Percentiles rank a stretch among this genome's conserved stretches.
These are phyloP conservation scores for Drosophila anomelani DNA, from an alignment of 2,888 invertebrate species.

Conservation along the genomic window DNA sequence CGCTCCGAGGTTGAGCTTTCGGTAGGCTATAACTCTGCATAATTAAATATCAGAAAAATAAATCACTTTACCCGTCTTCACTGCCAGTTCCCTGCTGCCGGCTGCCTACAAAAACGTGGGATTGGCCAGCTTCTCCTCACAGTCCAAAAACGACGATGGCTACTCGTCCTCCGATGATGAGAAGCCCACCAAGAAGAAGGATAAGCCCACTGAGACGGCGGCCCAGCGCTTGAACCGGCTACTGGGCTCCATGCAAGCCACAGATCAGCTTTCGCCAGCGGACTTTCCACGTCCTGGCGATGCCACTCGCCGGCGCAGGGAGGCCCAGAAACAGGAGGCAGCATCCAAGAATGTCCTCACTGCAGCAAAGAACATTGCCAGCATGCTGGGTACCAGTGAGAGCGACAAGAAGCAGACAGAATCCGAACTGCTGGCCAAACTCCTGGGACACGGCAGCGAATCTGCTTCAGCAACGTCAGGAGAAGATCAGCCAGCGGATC, in stretches of 20 bases:
- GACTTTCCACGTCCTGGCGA: slow-evolving; percentile 80
- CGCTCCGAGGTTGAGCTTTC: slow-evolving; percentile 49
- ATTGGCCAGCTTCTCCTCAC: slow-evolving; percentile 54
- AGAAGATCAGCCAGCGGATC: slow-evolving; percentile 1
- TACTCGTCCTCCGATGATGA: slow-evolving; percentile 79
- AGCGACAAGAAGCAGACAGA: slow-evolving; percentile 88
- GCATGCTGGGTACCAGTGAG: slow-evolving; percentile 88
- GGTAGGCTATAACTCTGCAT: slow-evolving; percentile 26
- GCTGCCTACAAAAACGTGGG: slow-evolving; percentile 70
- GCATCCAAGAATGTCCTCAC: slow-evolving; percentile 74
- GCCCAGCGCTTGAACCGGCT: slow-evolving; percentile 81
- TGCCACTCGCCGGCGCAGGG: slow-evolving; percentile 64
- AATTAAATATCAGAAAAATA: background rate
- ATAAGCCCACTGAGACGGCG: slow-evolving; percentile 72
- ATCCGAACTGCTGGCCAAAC: slow-evolving; percentile 89
- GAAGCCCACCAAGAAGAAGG: slow-evolving; percentile 60
- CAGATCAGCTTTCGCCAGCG: slow-evolving; percentile 56
- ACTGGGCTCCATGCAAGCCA: slow-evolving; percentile 82
- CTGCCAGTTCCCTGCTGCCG: slow-evolving; percentile 58
- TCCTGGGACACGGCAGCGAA: slow-evolving; percentile 85
- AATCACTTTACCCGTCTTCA: background rate
- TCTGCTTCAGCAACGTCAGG: background rate
- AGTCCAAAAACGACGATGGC: slow-evolving; percentile 71
- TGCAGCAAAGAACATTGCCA: slow-evolving; percentile 91
- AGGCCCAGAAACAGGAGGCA: slow-evolving; percentile 60